Conservation (phyloP, 2,888 invertebrate species). For the Tetragonula carbonaria region DNA sequence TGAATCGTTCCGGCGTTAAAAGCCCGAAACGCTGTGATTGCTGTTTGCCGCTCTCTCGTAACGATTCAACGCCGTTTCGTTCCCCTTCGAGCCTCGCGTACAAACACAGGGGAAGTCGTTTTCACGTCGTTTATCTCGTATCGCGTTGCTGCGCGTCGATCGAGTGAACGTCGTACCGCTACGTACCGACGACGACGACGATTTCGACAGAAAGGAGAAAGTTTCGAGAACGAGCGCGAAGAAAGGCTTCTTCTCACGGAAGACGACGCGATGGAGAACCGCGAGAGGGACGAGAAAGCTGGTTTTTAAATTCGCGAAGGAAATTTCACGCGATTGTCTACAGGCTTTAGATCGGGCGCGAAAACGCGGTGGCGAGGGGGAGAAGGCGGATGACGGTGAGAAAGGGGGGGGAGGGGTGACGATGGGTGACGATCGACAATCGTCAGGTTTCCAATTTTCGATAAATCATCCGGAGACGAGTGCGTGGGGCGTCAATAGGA, state of each 20-base stretch:
- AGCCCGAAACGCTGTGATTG: constrained; percentile 66
- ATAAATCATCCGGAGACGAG: constrained; percentile 73
- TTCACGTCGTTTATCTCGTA: constrained; percentile 31
- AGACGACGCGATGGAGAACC: too few relatives aligned
- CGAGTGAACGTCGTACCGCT: not conserved
- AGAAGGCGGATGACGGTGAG: too few relatives aligned
- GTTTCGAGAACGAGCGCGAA: too few relatives aligned
- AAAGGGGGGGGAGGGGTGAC: not conserved
- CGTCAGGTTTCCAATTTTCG: constrained; percentile 71
- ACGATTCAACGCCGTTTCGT: constrained; percentile 38
- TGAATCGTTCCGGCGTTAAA: constrained; percentile 61
- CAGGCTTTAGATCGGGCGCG: not conserved
- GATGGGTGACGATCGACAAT: constrained; percentile 69
- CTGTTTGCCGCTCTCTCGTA: constrained; percentile 54
- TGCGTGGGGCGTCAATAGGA: constrained; percentile 71
- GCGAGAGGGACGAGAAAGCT: not conserved
- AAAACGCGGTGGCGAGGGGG: too few relatives aligned
- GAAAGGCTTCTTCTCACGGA: too few relatives aligned
- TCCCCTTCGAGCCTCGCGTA: constrained; percentile 6
- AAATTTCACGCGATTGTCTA: constrained; percentile 41
- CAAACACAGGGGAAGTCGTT: constrained; percentile 35
- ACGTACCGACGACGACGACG: too few relatives aligned
- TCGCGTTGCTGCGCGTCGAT: not conserved
- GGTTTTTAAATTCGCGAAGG: constrained; percentile 19
- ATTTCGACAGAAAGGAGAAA: too few relatives aligned